Evolutionary conservation across 2,113 vertebrate genomes (phyloP).

Genomic region (Desmodus rotundus): DNA sequence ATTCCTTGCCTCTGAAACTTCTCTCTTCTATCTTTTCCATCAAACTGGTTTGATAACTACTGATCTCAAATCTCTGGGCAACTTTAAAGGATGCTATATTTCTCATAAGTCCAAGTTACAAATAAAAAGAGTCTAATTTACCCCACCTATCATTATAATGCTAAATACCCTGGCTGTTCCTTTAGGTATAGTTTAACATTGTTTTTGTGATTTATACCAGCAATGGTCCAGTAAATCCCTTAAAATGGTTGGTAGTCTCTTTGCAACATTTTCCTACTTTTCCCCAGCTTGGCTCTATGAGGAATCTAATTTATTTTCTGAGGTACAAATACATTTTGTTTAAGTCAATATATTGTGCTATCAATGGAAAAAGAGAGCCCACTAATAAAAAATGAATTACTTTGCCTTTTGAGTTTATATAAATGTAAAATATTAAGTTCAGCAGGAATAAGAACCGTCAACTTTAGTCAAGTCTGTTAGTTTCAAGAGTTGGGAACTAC

Average conservation of each 20-base stretch:
- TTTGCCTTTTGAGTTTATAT: neutral
- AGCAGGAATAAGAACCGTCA: neutral
- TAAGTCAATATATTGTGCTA: neutral
- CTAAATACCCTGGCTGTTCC: neutral
- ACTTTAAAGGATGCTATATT: too few relatives aligned
- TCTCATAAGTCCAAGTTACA: too few relatives aligned
- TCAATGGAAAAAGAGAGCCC: neutral
- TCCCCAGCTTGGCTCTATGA: neutral
- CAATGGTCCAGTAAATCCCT: neutral
- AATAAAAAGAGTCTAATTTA: neutral
- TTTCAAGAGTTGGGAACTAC: neutral
- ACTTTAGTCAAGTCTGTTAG: slow-evolving; percentile 38
- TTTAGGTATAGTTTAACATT: neutral
- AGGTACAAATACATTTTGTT: neutral
- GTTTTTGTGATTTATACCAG: neutral
- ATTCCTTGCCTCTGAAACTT: neutral
- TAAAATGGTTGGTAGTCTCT: neutral
- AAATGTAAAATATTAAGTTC: neutral
- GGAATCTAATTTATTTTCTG: neutral
- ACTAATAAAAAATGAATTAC: neutral
- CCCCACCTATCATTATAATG: neutral
- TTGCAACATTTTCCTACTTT: neutral
- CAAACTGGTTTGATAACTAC: neutral
- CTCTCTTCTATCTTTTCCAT: neutral
- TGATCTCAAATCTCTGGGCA: too few relatives aligned